These are phyloP conservation scores for Uloborus diversus DNA, from an alignment of 1,140 invertebrate genomes.

Conservation along the genomic window DNA sequence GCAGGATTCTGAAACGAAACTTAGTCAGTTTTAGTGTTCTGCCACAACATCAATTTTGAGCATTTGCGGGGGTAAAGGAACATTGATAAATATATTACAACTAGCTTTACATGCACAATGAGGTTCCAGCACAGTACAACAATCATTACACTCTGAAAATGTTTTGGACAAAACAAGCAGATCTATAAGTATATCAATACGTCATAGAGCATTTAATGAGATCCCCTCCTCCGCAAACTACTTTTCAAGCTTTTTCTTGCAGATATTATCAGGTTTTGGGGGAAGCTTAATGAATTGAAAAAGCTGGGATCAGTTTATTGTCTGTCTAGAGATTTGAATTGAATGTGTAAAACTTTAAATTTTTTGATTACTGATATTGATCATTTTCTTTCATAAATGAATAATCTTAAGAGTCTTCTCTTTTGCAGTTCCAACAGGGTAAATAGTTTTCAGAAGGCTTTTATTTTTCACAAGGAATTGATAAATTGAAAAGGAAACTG, in stretches of 20 bases:
- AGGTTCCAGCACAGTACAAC: not conserved
- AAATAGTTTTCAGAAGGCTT: no score
- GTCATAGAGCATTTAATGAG: not conserved
- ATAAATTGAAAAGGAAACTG: no score
- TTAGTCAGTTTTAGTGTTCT: not conserved
- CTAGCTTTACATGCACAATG: not conserved
- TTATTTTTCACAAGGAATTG: no score
- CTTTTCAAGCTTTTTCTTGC: not conserved
- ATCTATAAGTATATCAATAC: not conserved
- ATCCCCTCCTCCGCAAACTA: not conserved
- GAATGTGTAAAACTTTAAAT: no score
- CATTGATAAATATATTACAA: not conserved
- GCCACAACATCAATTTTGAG: not conserved
- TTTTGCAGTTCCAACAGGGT: no score
- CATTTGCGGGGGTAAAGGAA: not conserved
- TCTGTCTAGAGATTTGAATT: no score
- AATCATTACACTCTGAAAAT: not conserved
- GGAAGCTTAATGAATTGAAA: no score
- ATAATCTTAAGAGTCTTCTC: no score
- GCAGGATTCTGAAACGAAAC: not conserved
- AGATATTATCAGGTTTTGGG: not conserved
- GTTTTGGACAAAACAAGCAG: not conserved
- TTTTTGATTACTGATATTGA: no score
- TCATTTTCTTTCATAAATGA: no score
- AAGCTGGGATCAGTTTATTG: no score